phyloP scores from a whole-genome alignment of 2,113 vertebrate species.

The Polypterus senegalus region DNA sequence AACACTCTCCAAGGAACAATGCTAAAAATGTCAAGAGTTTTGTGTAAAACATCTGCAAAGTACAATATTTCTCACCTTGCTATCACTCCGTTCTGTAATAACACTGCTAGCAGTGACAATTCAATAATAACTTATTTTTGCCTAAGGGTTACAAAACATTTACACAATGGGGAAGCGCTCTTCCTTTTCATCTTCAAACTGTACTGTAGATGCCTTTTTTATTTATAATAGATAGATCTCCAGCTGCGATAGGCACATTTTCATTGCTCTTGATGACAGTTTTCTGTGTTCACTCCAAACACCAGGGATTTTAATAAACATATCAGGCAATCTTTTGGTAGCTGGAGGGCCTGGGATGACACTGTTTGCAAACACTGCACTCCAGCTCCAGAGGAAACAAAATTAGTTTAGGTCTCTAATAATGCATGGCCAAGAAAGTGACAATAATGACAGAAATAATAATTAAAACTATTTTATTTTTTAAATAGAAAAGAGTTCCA shows the following conservation, averaged over 20 bases:
- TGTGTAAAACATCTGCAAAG: too few species aligned
- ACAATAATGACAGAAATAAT: too few species aligned
- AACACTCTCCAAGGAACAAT: too few species aligned
- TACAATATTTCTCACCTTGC: conserved; percentile 2
- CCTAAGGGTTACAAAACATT: conserved; percentile 69
- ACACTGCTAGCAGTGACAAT: conserved; percentile 60
- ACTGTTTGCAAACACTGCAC: conserved; percentile 83
- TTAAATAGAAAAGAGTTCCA: too few species aligned
- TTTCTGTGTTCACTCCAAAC: conserved; percentile 80
- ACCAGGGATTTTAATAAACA: conserved; percentile 85
- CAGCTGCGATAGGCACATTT: conserved; percentile 82
- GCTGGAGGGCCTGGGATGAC: conserved; percentile 75
- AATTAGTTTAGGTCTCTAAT: conserved; percentile 77
- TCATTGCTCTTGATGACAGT: conserved; percentile 68
- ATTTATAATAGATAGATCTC: conserved; percentile 72
- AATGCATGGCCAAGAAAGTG: too few species aligned
- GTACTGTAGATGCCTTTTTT: conserved; percentile 69
- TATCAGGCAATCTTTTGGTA: conserved; percentile 85
- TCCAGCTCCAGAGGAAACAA: conserved; percentile 73
- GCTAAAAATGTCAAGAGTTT: too few species aligned
- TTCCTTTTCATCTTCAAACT: conserved; percentile 66
- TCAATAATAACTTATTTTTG: conserved; percentile 41
- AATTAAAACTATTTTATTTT: too few species aligned
- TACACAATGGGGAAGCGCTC: conserved; percentile 69
- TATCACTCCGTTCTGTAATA: conserved; percentile 40